Evolutionary conservation across 2,797 vertebrate species (phyloP), one percentile per base, ranked within the genome.

Genomic region (Acridotheres tristis): DNA sequence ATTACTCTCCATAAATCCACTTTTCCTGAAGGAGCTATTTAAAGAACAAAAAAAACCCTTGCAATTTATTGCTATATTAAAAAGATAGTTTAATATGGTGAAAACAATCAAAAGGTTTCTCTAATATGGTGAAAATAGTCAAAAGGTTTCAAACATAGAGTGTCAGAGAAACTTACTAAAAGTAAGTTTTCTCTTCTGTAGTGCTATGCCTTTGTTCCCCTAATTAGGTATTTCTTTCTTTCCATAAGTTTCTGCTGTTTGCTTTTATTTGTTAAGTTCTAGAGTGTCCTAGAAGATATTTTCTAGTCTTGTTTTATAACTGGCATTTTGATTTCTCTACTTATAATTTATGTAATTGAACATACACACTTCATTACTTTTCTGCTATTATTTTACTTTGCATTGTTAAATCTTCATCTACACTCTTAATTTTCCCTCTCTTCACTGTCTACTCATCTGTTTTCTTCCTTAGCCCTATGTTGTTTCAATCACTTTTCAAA

Each of bases 1-100:
- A 98, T 95, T 66, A 97, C 81, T 78, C 98, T 96, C 98, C 98
- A 98, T 26, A 98, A 94, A 65, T 98, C 97, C 82, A 97, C 91
- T 86, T 92, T 92, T 86, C 59, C 91, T 50, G 85, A 92, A 76
- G 97, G 96, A 79, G 90, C 97, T 98, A 76, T 82, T 81, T 66
- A 90, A 95, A 90, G 51, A 90, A n/a, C 89, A 11, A 87, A 81
- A n/a, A 68, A 10, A 72, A 19, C 16, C 13, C 7, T 54, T 79
- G 14, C 38, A 47, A 66, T 32, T 30, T 58, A 5, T 54, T 62
- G 36, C 69, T 67, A 8, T 15, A 51, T 71, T 67, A 14, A 66
- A 85, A 90, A 81, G 16, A 45, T 9, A 43, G 7, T 62, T 55
- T 55, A 76, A 65, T 34, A 55, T 2, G 5, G 16, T 40, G 71